Evolutionary conservation across 2,797 vertebrate genomes (phyloP).

Genomic region (Odontamblyopus lacepedii): DNA sequence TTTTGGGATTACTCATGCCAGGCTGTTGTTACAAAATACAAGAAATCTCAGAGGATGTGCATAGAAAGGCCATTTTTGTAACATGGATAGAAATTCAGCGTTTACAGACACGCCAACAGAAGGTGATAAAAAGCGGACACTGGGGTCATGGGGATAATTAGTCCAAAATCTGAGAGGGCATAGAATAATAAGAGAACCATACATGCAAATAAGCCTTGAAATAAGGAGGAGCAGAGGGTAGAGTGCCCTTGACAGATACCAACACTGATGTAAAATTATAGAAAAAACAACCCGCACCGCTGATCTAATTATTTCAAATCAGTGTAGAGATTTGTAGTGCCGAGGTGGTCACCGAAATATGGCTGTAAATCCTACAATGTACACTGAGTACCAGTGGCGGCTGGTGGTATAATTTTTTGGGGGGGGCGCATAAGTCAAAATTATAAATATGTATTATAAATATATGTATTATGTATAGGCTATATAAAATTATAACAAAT

Average conservation of each 20-base stretch:
- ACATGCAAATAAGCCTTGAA: constrained; percentile 24
- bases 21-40: constrained; percentile 24
- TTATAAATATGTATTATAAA: too few relatives aligned
- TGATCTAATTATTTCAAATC: constrained; percentile 46
- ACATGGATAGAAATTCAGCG: constrained; percentile 5
- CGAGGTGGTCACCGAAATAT: not conserved
- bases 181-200: constrained; percentile 57
- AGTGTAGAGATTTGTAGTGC: not conserved
- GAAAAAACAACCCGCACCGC: constrained; percentile 36
- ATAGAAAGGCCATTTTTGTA: constrained; percentile 4
- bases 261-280: constrained; percentile 43
- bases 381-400: not conserved
- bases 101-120: constrained; percentile 16
- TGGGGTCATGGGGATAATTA: constrained; percentile 62
- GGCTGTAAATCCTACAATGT: not conserved
- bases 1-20: constrained; percentile 58
- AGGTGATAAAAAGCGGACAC: constrained; percentile 19
- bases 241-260: constrained; percentile 48
- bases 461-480: too few relatives aligned
- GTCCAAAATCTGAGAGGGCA: constrained; percentile 37
- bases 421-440: too few relatives aligned
- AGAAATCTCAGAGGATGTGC: not conserved
- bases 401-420: too few relatives aligned
- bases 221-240: constrained; percentile 42
- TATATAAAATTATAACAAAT: too few relatives aligned